Evolutionary conservation across 2,797 vertebrate genomes (phyloP).

Genomic region (Natrix natrix): DNA sequence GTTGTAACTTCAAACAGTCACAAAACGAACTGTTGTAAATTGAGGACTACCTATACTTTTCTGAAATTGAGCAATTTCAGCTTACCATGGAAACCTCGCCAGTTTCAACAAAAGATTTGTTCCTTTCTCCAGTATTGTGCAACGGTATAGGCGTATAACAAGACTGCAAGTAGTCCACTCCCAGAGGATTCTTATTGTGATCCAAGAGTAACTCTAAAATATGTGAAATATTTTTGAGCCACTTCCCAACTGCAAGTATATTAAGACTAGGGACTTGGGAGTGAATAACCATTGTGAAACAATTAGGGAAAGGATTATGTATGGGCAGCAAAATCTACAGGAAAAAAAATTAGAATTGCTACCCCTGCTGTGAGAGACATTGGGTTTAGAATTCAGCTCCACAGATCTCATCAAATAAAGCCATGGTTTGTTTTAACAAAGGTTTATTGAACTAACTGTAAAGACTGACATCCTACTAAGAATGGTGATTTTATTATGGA

Average conservation of each 20-base stretch:
- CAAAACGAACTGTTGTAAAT: not conserved
- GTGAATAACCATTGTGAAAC: not conserved
- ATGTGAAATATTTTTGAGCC: not conserved
- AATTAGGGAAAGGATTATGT: not conserved
- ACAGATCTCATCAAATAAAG: not conserved
- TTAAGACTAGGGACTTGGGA: not conserved
- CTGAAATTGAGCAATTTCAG: conserved; percentile 33
- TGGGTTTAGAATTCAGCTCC: not conserved
- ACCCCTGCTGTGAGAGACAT: not conserved
- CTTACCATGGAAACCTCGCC: conserved; percentile 45
- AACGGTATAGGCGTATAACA: not conserved
- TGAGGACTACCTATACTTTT: not conserved
- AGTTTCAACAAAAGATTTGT: conserved; percentile 37
- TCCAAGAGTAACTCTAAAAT: not conserved
- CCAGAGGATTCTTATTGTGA: not conserved
- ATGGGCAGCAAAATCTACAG: not conserved
- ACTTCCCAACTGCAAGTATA: not conserved
- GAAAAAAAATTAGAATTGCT: not conserved
- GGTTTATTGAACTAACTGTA: not conserved
- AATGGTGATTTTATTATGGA: not conserved
- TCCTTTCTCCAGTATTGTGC: conserved; percentile 39
- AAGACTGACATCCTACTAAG: not conserved
- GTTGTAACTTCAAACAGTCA: not conserved
- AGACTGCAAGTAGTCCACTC: not conserved
- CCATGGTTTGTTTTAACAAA: not conserved